These are phyloP conservation scores for Encarsia formosa DNA, from an alignment of 2,888 invertebrate species.

Conservation along the genomic window DNA sequence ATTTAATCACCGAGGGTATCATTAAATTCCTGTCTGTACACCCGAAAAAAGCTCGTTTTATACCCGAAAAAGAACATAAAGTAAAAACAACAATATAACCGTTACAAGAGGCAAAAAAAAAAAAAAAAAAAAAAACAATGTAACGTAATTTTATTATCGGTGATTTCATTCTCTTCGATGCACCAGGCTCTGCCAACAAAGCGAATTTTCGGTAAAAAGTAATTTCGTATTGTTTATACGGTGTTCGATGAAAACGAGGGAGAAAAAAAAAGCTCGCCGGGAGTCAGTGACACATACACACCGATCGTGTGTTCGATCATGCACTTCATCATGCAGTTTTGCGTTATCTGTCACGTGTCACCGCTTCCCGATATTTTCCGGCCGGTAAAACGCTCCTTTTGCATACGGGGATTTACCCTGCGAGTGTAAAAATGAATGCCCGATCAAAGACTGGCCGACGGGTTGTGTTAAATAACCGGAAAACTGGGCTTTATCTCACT, in stretches of 20 bases:
- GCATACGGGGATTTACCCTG: constrained; percentile 6
- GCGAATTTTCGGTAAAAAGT: constrained; percentile 16
- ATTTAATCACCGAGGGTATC: too few species aligned
- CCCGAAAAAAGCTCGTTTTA: too few species aligned
- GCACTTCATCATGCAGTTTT: constrained; percentile 24
- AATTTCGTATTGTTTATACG: constrained; percentile 24
- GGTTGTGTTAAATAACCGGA: constrained; percentile 22
- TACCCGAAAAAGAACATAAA: too few species aligned
- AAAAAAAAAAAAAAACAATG: constrained; percentile 16
- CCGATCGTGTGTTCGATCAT: constrained; percentile 5
- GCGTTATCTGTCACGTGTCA: constrained; percentile 33
- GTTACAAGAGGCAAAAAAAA: too few species aligned
- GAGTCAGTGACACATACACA: constrained; percentile 4
- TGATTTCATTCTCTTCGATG: neutral
- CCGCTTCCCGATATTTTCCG: constrained; percentile 29
- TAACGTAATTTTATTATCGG: constrained; percentile 24
- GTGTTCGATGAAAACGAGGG: neutral
- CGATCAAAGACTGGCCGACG: constrained; percentile 9
- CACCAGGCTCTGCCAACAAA: constrained; percentile 5
- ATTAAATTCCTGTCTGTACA: too few species aligned
- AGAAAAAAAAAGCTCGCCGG: neutral
- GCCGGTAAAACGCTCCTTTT: constrained; percentile 14
- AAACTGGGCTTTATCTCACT: constrained; percentile 34
- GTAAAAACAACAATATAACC: too few species aligned
- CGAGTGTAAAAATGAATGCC: constrained; percentile 1